Percentiles rank a stretch among this genome's conserved stretches.
Evolutionary conservation across 2,113 vertebrate genomes (phyloP).

Genomic region (Corydoras sp.): DNA sequence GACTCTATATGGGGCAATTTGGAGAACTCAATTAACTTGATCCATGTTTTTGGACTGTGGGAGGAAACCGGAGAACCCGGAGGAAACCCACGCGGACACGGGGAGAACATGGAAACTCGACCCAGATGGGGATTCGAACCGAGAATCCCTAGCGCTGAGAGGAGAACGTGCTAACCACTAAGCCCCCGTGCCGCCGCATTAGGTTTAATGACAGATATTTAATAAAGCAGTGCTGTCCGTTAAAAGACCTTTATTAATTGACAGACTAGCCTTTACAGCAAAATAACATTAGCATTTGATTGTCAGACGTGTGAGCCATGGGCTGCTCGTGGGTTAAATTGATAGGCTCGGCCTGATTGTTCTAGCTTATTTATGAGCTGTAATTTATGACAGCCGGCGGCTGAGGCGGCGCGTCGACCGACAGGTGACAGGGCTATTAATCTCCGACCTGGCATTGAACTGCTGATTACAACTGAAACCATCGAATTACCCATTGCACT

Average conservation of each 20-base stretch:
- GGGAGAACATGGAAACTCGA: too few species aligned
- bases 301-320: constrained; percentile 69
- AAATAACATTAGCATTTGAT: constrained; percentile 75
- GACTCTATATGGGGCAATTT: too few species aligned
- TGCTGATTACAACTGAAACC: constrained; percentile 90
- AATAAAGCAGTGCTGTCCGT: constrained; percentile 57
- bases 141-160: too few species aligned
- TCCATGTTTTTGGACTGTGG: too few species aligned
- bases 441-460: constrained; percentile 79
- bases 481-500: constrained; percentile 94
- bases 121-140: too few species aligned
- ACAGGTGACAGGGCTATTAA: constrained; percentile 81
- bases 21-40: too few species aligned
- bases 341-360: constrained; percentile 95
- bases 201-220: constrained; percentile 60
- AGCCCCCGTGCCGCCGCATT: background rate
- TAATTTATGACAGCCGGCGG: constrained; percentile 93
- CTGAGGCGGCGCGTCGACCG: constrained; percentile 83
- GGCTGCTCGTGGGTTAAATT: constrained; percentile 77
- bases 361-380: constrained; percentile 97
- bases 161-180: too few species aligned
- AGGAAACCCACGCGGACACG: too few species aligned
- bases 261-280: constrained; percentile 75
- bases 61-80: too few species aligned
- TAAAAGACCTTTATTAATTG: constrained; percentile 58